phyloP scores from a whole-genome alignment of 2,797 vertebrate species.

The Urosaurus nigricauda region DNA sequence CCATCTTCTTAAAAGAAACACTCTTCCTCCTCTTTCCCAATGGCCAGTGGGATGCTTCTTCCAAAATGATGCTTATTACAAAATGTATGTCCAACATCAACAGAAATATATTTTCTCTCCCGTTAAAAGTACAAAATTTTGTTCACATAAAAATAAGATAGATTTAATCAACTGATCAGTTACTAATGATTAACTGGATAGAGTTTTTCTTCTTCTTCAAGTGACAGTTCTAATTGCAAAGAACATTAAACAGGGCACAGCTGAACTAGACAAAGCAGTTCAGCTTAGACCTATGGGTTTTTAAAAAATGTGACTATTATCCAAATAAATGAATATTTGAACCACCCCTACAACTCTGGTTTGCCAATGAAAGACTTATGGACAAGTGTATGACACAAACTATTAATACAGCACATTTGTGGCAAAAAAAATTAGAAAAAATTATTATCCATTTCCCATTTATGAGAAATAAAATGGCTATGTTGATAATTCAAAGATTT shows the following conservation, averaged over 20 bases:
- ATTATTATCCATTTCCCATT: neutral
- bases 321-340: neutral
- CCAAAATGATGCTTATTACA: neutral
- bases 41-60: neutral
- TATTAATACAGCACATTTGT: neutral
- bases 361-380: neutral
- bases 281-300: neutral
- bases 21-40: neutral
- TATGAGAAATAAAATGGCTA: neutral
- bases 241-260: neutral
- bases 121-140: neutral
- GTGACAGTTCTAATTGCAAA: slow-evolving; percentile 8
- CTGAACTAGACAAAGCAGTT: slow-evolving; percentile 15
- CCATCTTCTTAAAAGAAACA: neutral
- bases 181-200: neutral
- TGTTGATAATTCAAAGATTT: neutral
- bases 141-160: slow-evolving; percentile 23
- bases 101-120: neutral
- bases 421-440: neutral
- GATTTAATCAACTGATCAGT: slow-evolving; percentile 15
- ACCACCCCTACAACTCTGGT: neutral
- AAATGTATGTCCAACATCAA: neutral
- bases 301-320: neutral
- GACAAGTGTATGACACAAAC: neutral
- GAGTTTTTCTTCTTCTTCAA: neutral